A percentile compares a stretch with the other conserved stretches of the same genome.
These are phyloP conservation scores for Plebejus anna DNA, from an alignment of 2,888 invertebrate species.

Conservation along the genomic window DNA sequence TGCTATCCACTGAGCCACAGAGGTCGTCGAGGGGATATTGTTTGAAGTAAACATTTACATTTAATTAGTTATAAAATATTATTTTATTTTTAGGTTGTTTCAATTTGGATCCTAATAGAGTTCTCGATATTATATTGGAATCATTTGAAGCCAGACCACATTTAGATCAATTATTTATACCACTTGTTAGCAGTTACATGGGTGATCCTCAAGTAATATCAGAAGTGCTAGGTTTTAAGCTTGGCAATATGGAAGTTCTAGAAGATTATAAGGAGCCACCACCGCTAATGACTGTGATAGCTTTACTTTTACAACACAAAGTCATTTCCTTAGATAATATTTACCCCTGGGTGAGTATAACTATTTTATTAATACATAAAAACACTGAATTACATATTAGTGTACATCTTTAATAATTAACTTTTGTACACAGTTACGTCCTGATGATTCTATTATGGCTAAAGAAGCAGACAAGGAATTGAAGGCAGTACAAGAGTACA, in stretches of 20 bases:
- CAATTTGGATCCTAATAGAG: slow-evolving; percentile 98
- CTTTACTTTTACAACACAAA: slow-evolving; percentile 91
- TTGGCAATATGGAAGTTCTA: slow-evolving; percentile 82
- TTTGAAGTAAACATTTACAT: neutral
- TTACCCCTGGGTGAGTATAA: slow-evolving; percentile 90
- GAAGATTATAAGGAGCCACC: slow-evolving; percentile 84
- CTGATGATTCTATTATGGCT: slow-evolving; percentile 89
- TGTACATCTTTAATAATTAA: neutral
- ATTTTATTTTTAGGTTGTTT: slow-evolving; percentile 89
- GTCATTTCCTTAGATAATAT: slow-evolving; percentile 93
- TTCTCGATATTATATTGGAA: slow-evolving; percentile 96
- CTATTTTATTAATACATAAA: slow-evolving; percentile 1
- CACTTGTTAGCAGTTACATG: slow-evolving; percentile 91
- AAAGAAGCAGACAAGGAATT: slow-evolving; percentile 91
- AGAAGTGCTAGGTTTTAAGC: slow-evolving; percentile 97
- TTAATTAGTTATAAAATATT: neutral
- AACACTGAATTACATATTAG: neutral
- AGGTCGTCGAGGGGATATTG: too few relatives aligned
- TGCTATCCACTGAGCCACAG: too few relatives aligned
- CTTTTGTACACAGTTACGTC: slow-evolving; percentile 82
- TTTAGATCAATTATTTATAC: slow-evolving; percentile 90
- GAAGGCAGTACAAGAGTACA: slow-evolving; percentile 90
- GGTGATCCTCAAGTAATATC: slow-evolving; percentile 89
- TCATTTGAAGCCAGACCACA: slow-evolving; percentile 95
- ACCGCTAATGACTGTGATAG: slow-evolving; percentile 93